Evolutionary conservation across 2,888 invertebrate genomes (phyloP), one percentile per base, ranked within the genome.

Genomic region (Volucella inflata): DNA sequence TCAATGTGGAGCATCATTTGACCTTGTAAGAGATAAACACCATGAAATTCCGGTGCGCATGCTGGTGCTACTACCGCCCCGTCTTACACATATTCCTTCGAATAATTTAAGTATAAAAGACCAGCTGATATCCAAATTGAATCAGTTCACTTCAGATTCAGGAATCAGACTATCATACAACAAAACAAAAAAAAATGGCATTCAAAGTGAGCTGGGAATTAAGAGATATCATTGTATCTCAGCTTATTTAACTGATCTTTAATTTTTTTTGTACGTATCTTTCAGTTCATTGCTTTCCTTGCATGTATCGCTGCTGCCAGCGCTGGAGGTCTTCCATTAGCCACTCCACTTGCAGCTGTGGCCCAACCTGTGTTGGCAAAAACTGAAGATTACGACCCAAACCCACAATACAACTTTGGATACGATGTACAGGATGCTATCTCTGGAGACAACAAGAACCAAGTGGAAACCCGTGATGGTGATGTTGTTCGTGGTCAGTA

Each of bases 401-500:
- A 91, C 88, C 92, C 93, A 2, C 92, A 91, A 50, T 93, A 93
- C 88, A 90, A 92, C 76, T 93, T 93, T 87, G 90, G 90, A 59
- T 93, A 93, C 81, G 90, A 92, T 82, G 93, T 93, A 0, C 91
- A 93, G 88, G 93, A 93, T 88, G 89, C 91, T 2, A 89, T 90
- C 46, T 93, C 93, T 70, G 93, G 93, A 8, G 94, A 94, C 89
- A 89, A 91, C 8, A 92, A 94, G 88, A 90, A 90, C 68, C 94
- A 94, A 88, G 91, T 91, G 51, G 94, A 94, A 89, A 89, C 91
- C 6, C 93, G 94, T 42, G 91, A 92, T 87, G 93, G 93, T 51
- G 93, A 94, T 88, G 90, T 91, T 53, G 93, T 94, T 8, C 92
- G 92, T 74, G 94, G 94, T 14, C 91, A 92, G 88, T 94, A 94